Conservation (phyloP, 2,888 invertebrate species). For the Pelosia muscerda region DNA sequence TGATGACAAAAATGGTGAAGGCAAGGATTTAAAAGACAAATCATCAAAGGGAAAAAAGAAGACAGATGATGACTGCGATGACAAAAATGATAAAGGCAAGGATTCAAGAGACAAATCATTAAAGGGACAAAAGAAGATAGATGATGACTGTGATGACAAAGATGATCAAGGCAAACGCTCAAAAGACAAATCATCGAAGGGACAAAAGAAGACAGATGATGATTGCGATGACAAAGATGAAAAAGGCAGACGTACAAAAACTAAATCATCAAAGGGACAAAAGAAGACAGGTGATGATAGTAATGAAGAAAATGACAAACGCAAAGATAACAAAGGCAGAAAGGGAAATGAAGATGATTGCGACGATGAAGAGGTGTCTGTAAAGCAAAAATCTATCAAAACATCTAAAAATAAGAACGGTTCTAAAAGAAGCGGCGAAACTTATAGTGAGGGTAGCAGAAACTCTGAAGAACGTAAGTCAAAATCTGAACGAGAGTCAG, state of each 20-base stretch:
- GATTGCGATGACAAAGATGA: not conserved
- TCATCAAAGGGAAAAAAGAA: not conserved
- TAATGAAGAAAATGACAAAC: not conserved
- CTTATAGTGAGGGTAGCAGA: not conserved
- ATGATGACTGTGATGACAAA: not conserved
- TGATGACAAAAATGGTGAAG: not conserved
- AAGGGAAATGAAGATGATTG: not conserved
- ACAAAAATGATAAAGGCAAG: not conserved
- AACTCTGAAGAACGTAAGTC: not conserved
- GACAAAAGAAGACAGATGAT: too few species aligned
- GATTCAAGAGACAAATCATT: not conserved
- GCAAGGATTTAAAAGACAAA: not conserved
- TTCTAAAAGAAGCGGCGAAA: not conserved
- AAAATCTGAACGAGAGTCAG: not conserved
- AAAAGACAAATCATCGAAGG: too few species aligned
- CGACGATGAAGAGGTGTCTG: not conserved
- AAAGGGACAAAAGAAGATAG: not conserved
- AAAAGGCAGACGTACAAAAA: not conserved
- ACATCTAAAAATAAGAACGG: not conserved
- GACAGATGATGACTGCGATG: not conserved
- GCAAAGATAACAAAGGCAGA: not conserved
- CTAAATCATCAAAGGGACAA: too few species aligned
- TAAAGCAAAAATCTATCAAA: not conserved
- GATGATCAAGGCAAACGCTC: too few species aligned
- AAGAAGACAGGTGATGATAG: not conserved